Evolutionary conservation across 2,888 invertebrate species (phyloP).

Genomic region (Hofmannophila pseudospretella): DNA sequence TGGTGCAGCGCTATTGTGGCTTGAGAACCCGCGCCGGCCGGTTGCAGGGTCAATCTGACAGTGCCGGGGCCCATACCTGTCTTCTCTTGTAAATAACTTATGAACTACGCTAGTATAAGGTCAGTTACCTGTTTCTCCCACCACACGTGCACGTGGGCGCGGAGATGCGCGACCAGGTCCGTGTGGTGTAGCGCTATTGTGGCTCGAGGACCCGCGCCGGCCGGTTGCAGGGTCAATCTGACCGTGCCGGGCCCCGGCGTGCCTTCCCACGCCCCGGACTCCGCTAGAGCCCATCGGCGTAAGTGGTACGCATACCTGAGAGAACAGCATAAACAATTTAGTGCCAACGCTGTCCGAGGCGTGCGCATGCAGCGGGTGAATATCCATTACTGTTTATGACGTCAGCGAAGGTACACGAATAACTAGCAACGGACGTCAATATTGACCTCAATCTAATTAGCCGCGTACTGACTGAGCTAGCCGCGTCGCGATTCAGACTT

Average conservation of each 20-base stretch:
- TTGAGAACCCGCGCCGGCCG: constrained; percentile 91
- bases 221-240: constrained; percentile 91
- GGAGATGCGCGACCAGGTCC: constrained; percentile 93
- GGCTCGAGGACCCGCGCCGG: constrained; percentile 91
- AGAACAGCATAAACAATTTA: not conserved
- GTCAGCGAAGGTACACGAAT: too few relatives aligned
- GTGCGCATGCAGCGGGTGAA: too few relatives aligned
- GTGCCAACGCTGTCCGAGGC: too few relatives aligned
- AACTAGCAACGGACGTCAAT: too few relatives aligned
- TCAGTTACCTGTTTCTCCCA: constrained; percentile 85
- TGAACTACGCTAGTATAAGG: too few relatives aligned
- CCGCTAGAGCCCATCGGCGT: constrained; percentile 92
- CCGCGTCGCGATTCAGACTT: too few relatives aligned
- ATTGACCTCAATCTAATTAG: too few relatives aligned
- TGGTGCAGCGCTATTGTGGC: constrained; percentile 88
- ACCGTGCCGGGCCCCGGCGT: constrained; percentile 74
- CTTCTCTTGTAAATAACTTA: too few relatives aligned
- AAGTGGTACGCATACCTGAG: constrained; percentile 90
- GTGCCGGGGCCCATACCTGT: constrained; percentile 67
- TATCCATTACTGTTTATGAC: too few relatives aligned
- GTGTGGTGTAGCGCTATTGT: constrained; percentile 87
- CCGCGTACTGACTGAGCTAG: too few relatives aligned
- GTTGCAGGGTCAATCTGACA: constrained; percentile 89
- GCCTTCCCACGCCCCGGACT: constrained; percentile 87
- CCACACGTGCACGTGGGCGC: constrained; percentile 97